Conservation (phyloP, 2,888 invertebrate species). For the Margaritifera margaritifera region DNA sequence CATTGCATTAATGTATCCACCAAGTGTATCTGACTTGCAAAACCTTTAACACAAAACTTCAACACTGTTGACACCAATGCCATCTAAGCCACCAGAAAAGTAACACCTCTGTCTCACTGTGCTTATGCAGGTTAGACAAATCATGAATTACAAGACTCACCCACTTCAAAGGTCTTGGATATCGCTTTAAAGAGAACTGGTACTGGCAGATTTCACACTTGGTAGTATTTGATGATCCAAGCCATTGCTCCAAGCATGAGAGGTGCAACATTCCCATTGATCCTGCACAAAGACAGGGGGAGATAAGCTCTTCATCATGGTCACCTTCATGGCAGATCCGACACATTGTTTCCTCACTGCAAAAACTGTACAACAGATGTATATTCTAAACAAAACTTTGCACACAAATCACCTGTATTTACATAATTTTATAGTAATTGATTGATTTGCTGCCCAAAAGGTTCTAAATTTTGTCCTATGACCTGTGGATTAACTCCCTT, state of each 20-base stretch:
- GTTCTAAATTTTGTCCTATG: too few relatives aligned
- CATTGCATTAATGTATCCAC: too few relatives aligned
- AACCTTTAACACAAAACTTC: too few relatives aligned
- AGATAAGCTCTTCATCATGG: slow-evolving; percentile 74
- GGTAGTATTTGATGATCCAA: slow-evolving; percentile 81
- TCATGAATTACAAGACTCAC: slow-evolving; percentile 55
- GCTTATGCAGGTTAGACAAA: not conserved
- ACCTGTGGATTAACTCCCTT: too few relatives aligned
- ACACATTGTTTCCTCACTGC: slow-evolving; percentile 68
- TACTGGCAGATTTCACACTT: slow-evolving; percentile 85
- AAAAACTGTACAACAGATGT: slow-evolving; percentile 4
- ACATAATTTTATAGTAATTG: too few relatives aligned
- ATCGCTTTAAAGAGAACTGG: slow-evolving; percentile 79
- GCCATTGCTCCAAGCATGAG: slow-evolving; percentile 84
- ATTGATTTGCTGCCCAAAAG: too few relatives aligned
- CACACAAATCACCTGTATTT: too few relatives aligned
- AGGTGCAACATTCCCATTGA: slow-evolving; percentile 84
- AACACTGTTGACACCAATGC: too few relatives aligned
- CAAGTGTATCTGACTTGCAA: too few relatives aligned
- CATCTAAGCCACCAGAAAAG: too few relatives aligned
- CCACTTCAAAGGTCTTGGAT: slow-evolving; percentile 73
- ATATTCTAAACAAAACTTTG: too few relatives aligned
- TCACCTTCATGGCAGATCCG: slow-evolving; percentile 77
- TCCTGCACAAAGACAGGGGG: slow-evolving; percentile 78
- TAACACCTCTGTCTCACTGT: too few relatives aligned